phyloP scores from a whole-genome alignment of 2,888 invertebrate genomes.

The Ellobium chinense region DNA sequence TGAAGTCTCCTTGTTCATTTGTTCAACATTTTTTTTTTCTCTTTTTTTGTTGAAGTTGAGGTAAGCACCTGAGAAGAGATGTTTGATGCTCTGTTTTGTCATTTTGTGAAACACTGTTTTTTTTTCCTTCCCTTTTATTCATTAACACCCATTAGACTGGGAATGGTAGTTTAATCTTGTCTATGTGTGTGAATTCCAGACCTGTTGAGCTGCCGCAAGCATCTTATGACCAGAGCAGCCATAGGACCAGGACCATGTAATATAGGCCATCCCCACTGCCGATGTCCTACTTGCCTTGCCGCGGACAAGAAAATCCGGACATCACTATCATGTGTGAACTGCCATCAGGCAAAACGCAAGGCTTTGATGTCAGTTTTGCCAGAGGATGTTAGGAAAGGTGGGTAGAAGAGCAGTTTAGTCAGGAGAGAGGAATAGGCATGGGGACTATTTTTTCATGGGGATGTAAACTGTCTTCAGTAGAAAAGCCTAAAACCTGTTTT shows the following conservation, averaged over 20 bases:
- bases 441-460: too few species aligned
- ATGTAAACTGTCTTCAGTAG: too few species aligned
- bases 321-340: constrained; percentile 37
- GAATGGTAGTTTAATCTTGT: too few species aligned
- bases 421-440: background rate
- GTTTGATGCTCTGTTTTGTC: too few species aligned
- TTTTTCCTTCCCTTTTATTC: background rate
- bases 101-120: background rate
- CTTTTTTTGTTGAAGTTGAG: too few species aligned
- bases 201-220: constrained; percentile 44
- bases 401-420: background rate
- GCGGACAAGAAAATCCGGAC: constrained; percentile 29
- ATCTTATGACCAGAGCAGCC: constrained; percentile 45
- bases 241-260: constrained; percentile 42
- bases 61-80: too few species aligned
- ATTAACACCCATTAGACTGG: too few species aligned
- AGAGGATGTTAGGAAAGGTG: constrained; percentile 39
- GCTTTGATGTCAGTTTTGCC: constrained; percentile 38
- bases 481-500: too few species aligned
- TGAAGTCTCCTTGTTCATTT: too few species aligned
- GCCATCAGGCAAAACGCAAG: constrained; percentile 20
- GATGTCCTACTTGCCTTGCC: constrained; percentile 23
- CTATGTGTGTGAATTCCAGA: constrained; percentile 32
- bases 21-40: too few species aligned
- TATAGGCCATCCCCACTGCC: constrained; percentile 42